Conservation (phyloP, 2,113 vertebrate species). For the Ophiodon elongatus region DNA sequence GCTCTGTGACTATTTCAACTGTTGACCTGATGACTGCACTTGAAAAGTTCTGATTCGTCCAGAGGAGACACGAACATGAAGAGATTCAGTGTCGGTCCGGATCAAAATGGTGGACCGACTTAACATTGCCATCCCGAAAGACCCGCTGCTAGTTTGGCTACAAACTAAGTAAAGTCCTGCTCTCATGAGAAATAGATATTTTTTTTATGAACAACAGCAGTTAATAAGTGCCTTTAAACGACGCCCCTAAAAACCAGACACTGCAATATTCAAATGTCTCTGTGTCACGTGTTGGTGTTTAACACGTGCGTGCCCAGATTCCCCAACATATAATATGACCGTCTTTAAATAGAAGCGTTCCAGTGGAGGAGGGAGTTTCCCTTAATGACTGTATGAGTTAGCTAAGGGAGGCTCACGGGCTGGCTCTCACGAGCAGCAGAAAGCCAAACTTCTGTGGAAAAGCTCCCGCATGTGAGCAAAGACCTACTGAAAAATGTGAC, state of each 20-base stretch:
- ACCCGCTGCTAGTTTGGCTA: background rate
- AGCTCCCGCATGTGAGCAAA: background rate
- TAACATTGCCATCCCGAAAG: background rate
- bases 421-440: background rate
- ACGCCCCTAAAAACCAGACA: background rate
- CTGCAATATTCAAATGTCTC: background rate
- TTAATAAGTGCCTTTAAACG: background rate
- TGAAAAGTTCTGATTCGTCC: background rate
- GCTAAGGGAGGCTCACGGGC: background rate
- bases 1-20: background rate
- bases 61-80: background rate
- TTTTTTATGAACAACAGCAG: background rate
- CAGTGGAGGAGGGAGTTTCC: slow-evolving; percentile 49
- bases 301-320: slow-evolving; percentile 22
- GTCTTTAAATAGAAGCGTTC: slow-evolving; percentile 60
- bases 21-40: background rate
- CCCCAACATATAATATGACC: slow-evolving; percentile 3
- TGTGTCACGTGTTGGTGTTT: slow-evolving; percentile 43
- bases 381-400: slow-evolving; percentile 6
- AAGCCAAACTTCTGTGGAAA: background rate
- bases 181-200: background rate
- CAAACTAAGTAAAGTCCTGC: background rate
- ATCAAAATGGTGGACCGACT: background rate
- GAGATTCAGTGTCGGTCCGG: background rate
- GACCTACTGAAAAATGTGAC: background rate